These are phyloP conservation scores for Anniella stebbinsi DNA, from an alignment of 2,797 vertebrate genomes.

Conservation along the genomic window DNA sequence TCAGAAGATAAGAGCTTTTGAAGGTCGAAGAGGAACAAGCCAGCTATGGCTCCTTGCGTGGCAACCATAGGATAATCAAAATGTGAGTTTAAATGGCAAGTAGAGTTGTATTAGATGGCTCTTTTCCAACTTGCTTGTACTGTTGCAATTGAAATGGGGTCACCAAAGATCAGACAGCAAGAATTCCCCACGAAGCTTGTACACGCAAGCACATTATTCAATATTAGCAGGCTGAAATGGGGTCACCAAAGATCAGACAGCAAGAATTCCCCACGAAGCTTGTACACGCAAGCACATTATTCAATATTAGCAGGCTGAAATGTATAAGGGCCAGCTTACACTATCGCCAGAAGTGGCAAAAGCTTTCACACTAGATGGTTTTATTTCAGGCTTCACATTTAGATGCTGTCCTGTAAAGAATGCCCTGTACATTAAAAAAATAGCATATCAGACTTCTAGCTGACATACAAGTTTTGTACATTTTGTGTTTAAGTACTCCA, in stretches of 20 bases:
- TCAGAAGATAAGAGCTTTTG: neutral
- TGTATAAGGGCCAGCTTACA: neutral
- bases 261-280: neutral
- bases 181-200: neutral
- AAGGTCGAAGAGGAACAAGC: neutral
- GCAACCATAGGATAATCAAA: neutral
- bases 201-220: neutral
- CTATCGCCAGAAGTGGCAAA: neutral
- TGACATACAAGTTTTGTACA: neutral
- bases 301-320: neutral
- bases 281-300: neutral
- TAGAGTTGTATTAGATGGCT: neutral
- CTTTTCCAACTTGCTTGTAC: neutral
- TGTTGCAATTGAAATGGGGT: no score
- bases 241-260: neutral
- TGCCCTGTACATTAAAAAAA: no score
- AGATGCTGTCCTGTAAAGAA: neutral
- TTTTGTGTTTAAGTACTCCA: neutral
- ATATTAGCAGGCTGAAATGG: conserved; percentile 1
- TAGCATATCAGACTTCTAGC: neutral
- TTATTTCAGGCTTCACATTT: neutral
- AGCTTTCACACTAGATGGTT: neutral
- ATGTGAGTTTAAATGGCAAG: neutral
- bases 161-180: neutral
- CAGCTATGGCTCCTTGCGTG: neutral